Evolutionary conservation across 2,113 vertebrate genomes (phyloP).

Genomic region (Colaptes auratus): DNA sequence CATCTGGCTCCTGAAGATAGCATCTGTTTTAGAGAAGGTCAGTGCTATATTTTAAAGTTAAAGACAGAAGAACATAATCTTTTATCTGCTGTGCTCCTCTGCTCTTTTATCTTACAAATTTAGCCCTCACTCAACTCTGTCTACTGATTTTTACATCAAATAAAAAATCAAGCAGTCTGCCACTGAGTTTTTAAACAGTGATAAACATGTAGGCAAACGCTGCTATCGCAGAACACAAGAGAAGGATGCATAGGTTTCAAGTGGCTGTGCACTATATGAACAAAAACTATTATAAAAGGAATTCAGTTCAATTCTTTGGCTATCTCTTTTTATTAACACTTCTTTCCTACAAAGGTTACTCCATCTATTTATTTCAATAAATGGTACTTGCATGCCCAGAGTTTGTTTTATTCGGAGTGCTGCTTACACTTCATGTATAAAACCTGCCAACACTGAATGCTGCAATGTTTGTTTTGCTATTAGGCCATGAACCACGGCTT

Average conservation of each 20-base stretch:
- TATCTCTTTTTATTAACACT: neutral
- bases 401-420: neutral
- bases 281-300: neutral
- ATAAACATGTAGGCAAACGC: neutral
- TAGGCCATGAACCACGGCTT: slow-evolving; percentile 9
- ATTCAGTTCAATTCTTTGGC: neutral
- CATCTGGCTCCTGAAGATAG: slow-evolving; percentile 73
- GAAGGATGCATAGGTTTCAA: neutral
- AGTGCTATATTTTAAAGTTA: slow-evolving; percentile 69
- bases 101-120: slow-evolving; percentile 32
- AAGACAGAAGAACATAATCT: slow-evolving; percentile 46
- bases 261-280: neutral
- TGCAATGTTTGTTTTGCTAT: slow-evolving; percentile 17
- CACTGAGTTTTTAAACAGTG: neutral
- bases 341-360: neutral
- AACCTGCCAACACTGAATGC: neutral
- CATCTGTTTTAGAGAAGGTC: slow-evolving; percentile 73
- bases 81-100: slow-evolving; percentile 40
- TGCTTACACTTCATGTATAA: neutral
- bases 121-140: neutral
- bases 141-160: slow-evolving; percentile 19
- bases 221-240: neutral
- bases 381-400: neutral
- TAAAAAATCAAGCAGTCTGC: slow-evolving; percentile 2
- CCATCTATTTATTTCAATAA: neutral